Percentiles rank a stretch among this genome's conserved stretches.
These are phyloP conservation scores for Otus sunia DNA, from an alignment of 2,113 vertebrate species.

Conservation along the genomic window DNA sequence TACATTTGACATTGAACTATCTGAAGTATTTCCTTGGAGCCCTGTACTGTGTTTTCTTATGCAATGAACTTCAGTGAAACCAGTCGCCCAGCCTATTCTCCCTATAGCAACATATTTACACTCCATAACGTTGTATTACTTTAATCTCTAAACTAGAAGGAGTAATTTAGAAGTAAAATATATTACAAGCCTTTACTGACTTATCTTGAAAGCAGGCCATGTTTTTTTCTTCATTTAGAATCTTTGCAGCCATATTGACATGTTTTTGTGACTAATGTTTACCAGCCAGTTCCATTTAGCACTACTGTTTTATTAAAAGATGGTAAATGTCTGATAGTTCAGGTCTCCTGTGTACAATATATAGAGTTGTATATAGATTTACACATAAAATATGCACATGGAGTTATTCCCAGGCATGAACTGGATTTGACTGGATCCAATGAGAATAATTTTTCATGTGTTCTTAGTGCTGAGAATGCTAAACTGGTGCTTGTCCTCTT, in stretches of 20 bases:
- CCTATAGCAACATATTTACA: not conserved
- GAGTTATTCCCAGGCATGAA: constrained; percentile 59
- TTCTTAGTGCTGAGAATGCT: constrained; percentile 40
- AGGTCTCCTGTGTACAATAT: constrained; percentile 65
- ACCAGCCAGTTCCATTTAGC: constrained; percentile 62
- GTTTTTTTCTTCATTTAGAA: constrained; percentile 39
- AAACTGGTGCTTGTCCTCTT: constrained; percentile 53
- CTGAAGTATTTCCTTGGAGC: not conserved
- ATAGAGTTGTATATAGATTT: constrained; percentile 68
- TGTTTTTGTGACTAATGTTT: constrained; percentile 54
- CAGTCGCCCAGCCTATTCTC: not conserved
- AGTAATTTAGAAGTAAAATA: constrained; percentile 50
- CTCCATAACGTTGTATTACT: not conserved
- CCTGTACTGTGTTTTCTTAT: not conserved
- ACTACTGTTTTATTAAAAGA: constrained; percentile 62
- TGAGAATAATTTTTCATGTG: constrained; percentile 57
- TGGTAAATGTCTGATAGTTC: constrained; percentile 69
- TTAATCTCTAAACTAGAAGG: constrained; percentile 23
- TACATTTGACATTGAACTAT: not conserved
- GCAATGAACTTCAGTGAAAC: not conserved
- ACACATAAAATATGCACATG: constrained; percentile 66
- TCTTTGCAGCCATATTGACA: constrained; percentile 63
- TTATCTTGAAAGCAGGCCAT: constrained; percentile 7
- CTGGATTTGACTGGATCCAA: constrained; percentile 55
- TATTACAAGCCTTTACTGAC: not conserved